These are phyloP conservation scores for Callocephalon fimbriatum DNA, from an alignment of 2,113 vertebrate genomes.

Conservation along the genomic window DNA sequence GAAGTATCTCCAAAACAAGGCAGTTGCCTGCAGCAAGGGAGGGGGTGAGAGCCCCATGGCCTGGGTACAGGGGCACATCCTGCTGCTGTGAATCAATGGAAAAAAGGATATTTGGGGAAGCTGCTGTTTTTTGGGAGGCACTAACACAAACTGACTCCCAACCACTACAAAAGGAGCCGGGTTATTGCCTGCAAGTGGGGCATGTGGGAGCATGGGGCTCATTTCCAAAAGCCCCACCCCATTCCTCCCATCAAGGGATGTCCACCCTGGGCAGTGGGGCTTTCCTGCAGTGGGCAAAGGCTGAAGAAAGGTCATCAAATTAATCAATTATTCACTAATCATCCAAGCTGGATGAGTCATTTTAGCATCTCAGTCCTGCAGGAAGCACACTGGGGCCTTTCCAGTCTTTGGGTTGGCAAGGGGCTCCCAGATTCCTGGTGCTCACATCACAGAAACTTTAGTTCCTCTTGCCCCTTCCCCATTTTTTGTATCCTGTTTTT, in stretches of 20 bases:
- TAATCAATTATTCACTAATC: not conserved
- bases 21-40: not conserved
- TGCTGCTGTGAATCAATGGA: accelerated
- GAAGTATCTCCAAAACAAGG: not conserved
- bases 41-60: accelerated
- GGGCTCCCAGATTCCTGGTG: not conserved
- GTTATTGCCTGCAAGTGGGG: not conserved
- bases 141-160: not conserved
- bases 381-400: not conserved
- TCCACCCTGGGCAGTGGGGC: not conserved
- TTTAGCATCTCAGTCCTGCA: not conserved
- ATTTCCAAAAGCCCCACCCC: not conserved
- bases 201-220: accelerated
- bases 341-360: not conserved
- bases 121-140: accelerated
- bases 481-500: too few species aligned
- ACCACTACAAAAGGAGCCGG: not conserved
- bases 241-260: accelerated
- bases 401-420: not conserved
- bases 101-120: not conserved
- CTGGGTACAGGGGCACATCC: not conserved
- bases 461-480: too few species aligned
- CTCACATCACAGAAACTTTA: accelerated
- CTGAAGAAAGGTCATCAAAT: not conserved
- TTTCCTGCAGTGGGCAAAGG: not conserved